Base-by-base conservation (phyloP, 2,888 invertebrate genomes). In the Ganaspis brasiliensis region DNA sequence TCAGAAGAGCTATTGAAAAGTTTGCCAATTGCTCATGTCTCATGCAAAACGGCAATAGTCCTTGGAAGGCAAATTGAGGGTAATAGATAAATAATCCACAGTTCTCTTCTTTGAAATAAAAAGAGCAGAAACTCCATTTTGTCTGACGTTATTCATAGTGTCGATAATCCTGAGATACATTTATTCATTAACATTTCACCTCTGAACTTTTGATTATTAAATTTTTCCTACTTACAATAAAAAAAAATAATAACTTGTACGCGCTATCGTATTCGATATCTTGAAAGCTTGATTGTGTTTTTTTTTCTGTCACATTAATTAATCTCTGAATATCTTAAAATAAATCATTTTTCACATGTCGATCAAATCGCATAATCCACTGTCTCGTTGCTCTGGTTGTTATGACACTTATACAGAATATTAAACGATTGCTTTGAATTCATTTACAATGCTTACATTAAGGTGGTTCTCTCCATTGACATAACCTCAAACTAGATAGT, bases 11-110 rank as follows among this genome's bases (percentile, higher is more conserved):
- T 63, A 61, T 61, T 61, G 61, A 63, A 63, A 63, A 63, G 24
- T 63, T 63, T 63, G 40, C 40, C 40, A 61, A 40, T 40, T 63
- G 21, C 37, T 40, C 37, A 24, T 40, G 63, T n/a, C 63, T 63
- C n/a, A n/a, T n/a, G 63, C 21, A 63, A 63, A 63, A 63, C 37
- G 63, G 63, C 63, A 63, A 63, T 63, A 63, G 63, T 63, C 63
- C 40, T 63, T 63, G 63, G 24, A 19, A 63, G 37, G 63, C 63
- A 63, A 63, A 63, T 63, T 63, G 24, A 63, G 63, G 24, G 63
- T 40, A 63, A 63, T 63, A 63, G 63, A 63, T 63, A 63, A 40
- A 63, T 63, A 63, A 63, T 63, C 63, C 40, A 59, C 59, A 40
- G 24, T 63, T 63, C 40, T 19, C 63, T 45, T 63, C 63, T 63